A percentile compares a stretch with the other conserved stretches of the same genome.
Conservation (phyloP, 2,797 vertebrate genomes). For the Mormyrus hasselquistii region DNA sequence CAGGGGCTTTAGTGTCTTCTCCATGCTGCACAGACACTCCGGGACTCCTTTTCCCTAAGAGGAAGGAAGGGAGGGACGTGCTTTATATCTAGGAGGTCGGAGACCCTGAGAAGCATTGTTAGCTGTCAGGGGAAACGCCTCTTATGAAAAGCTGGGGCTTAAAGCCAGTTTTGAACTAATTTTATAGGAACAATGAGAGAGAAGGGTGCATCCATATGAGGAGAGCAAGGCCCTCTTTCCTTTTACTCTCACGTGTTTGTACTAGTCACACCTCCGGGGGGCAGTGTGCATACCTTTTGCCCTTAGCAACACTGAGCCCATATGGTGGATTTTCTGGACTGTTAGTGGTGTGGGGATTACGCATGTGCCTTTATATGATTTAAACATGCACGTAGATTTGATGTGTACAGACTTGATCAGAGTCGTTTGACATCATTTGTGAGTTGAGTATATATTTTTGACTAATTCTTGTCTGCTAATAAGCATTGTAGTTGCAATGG, state of each 20-base stretch:
- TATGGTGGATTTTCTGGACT: no score
- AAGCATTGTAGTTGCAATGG: not conserved
- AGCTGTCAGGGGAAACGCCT: not conserved
- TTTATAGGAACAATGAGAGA: not conserved
- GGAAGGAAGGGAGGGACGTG: conserved; percentile 6
- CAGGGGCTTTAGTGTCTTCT: not conserved
- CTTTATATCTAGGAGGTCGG: not conserved
- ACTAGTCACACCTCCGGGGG: not conserved
- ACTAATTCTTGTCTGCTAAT: no score
- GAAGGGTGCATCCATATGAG: not conserved
- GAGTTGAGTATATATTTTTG: no score
- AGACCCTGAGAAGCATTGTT: not conserved
- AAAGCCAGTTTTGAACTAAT: not conserved
- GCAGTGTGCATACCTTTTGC: not conserved
- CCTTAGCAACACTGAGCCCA: not conserved
- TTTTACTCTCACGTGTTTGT: not conserved
- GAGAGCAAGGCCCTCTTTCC: not conserved
- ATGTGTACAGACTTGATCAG: no score
- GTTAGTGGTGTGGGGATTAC: no score
- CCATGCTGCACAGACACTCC: not conserved
- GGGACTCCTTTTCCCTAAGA: not conserved
- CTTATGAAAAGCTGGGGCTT: not conserved
- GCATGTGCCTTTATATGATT: no score
- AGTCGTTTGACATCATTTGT: no score
- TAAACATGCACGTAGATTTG: no score